Conservation (phyloP, 2,113 vertebrate genomes). For the Mastomys natalensis region DNA sequence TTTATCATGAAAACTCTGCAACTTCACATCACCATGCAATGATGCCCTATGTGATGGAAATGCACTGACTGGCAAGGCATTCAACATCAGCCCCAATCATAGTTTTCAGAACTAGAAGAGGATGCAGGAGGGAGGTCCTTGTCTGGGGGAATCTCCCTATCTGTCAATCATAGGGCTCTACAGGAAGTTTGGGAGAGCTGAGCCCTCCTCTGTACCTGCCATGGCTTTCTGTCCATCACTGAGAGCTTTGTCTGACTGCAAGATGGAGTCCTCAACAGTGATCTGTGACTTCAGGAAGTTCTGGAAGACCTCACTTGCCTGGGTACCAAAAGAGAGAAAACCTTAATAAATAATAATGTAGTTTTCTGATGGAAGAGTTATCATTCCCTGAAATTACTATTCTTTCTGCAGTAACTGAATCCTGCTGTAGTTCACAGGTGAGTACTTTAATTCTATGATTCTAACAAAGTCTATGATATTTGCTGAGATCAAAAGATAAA, state of each 20-base stretch:
- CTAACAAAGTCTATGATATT: background rate
- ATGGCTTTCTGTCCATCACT: background rate
- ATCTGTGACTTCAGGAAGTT: slow-evolving; percentile 10
- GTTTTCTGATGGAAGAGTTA: background rate
- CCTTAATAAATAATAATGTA: background rate
- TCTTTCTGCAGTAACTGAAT: background rate
- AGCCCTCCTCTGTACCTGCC: slow-evolving; percentile 30
- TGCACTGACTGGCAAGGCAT: background rate
- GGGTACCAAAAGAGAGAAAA: no score
- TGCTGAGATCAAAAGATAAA: background rate
- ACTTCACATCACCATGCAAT: background rate
- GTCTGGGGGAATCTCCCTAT: background rate
- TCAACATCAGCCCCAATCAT: background rate
- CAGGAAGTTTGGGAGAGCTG: background rate
- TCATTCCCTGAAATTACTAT: background rate
- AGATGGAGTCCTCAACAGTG: slow-evolving; percentile 40
- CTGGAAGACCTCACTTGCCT: background rate
- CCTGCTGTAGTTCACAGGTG: no score
- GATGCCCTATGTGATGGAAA: background rate
- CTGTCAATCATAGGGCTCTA: fast-evolving
- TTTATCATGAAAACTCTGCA: no score
- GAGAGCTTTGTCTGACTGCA: slow-evolving; percentile 60
- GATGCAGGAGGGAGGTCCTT: background rate
- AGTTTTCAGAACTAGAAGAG: background rate
- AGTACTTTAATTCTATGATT: background rate